Conservation (phyloP, 2,113 vertebrate genomes). For the Columba janthina region DNA sequence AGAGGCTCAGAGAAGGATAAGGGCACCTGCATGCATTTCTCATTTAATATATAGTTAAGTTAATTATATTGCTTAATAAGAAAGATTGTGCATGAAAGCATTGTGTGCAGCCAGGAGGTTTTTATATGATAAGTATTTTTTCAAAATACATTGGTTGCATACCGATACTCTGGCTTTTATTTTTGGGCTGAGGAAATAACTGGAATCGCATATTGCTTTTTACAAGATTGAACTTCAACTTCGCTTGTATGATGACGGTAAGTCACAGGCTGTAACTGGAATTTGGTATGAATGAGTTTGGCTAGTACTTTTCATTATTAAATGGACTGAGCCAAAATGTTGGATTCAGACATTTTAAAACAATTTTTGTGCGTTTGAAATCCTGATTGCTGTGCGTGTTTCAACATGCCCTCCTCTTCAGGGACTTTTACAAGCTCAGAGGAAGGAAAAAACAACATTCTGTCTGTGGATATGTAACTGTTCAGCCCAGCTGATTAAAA, state of each 20-base stretch:
- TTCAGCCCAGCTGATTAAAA: neutral
- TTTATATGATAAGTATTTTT: neutral
- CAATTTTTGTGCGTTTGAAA: neutral
- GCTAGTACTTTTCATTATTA: neutral
- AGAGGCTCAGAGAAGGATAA: neutral
- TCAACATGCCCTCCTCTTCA: neutral
- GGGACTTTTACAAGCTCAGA: neutral
- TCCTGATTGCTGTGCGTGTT: neutral
- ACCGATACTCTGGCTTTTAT: neutral
- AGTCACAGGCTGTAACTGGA: neutral
- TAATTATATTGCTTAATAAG: neutral
- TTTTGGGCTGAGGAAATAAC: neutral
- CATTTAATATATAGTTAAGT: neutral
- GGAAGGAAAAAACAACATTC: accelerated
- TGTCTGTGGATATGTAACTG: neutral
- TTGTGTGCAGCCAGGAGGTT: neutral
- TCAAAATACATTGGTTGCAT: neutral
- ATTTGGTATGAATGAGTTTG: neutral
- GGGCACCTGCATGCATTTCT: neutral
- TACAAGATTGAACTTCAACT: neutral
- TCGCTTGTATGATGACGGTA: neutral
- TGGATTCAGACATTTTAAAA: neutral
- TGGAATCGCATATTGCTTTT: neutral
- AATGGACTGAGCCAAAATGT: neutral
- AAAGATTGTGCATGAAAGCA: neutral